These are phyloP conservation scores for Notarius lentiginosus DNA, from an alignment of 2,113 vertebrate genomes.

Conservation along the genomic window DNA sequence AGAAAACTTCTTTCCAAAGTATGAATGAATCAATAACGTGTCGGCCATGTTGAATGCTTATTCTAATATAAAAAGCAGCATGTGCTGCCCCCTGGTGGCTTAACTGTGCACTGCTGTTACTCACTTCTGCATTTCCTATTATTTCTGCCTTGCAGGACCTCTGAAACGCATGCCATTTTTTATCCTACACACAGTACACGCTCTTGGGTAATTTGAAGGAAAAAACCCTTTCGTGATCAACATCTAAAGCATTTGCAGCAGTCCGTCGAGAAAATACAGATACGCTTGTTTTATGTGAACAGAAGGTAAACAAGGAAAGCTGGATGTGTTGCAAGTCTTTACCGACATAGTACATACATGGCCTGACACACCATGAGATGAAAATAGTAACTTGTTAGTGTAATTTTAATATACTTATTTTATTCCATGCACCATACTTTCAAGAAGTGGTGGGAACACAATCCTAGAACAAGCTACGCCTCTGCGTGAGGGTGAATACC, in stretches of 20 bases:
- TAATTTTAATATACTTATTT: too few relatives aligned
- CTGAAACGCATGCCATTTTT: neutral
- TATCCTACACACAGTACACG: neutral
- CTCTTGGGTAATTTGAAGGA: neutral
- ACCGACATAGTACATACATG: too few relatives aligned
- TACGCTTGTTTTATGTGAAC: neutral
- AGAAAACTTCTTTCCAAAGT: neutral
- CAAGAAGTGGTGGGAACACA: neutral
- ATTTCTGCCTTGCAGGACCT: neutral
- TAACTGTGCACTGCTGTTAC: neutral
- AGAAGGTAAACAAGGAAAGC: neutral
- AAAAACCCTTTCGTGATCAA: neutral
- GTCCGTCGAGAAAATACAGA: neutral
- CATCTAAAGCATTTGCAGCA: neutral
- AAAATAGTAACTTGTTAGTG: too few relatives aligned
- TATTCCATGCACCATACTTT: neutral
- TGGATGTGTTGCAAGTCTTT: neutral
- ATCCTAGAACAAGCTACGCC: neutral
- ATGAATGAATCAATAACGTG: neutral
- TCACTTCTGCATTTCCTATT: neutral
- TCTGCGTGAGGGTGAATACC: neutral
- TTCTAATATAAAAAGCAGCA: neutral
- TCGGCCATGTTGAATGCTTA: neutral
- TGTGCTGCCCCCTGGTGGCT: constrained; percentile 14
- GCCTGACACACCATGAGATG: too few relatives aligned